Evolutionary conservation across 2,888 invertebrate species (phyloP).

Genomic region (Drosophila barbarae): DNA sequence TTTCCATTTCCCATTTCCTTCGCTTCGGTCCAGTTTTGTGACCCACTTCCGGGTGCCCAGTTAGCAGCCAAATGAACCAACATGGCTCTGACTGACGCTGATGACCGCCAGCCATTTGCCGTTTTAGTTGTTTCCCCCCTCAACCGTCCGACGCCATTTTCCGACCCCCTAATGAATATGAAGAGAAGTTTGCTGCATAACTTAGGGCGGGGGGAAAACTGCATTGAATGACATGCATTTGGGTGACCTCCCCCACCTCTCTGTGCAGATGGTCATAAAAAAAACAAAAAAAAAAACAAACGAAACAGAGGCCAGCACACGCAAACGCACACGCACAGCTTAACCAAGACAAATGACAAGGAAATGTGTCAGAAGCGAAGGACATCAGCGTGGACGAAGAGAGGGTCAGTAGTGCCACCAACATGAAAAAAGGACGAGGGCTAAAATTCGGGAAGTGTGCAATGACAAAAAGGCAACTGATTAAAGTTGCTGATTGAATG

Average conservation of each 20-base stretch:
- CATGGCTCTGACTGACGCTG: conserved; percentile 22
- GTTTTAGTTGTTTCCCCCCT: conserved; percentile 10
- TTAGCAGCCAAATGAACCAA: conserved; percentile 35
- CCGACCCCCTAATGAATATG: conserved; percentile 63
- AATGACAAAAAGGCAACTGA: conserved; percentile 48
- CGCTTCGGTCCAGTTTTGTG: conserved; percentile 5
- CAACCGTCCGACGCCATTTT: conserved; percentile 6
- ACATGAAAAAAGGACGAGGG: conserved; percentile 13
- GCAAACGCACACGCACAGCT: conserved; percentile 14
- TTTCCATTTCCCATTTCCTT: conserved; percentile 1
- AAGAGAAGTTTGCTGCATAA: conserved; percentile 68
- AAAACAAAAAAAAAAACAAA: neutral
- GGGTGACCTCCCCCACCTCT: conserved; percentile 19
- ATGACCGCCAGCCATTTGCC: conserved; percentile 30
- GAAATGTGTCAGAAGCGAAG: conserved; percentile 50
- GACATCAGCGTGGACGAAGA: neutral
- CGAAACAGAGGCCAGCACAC: neutral
- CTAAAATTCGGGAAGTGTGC: conserved; percentile 27
- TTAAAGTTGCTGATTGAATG: conserved; percentile 55
- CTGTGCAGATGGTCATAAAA: conserved; percentile 9
- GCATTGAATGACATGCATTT: conserved; percentile 70
- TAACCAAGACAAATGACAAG: conserved; percentile 59
- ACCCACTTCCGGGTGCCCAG: conserved; percentile 24
- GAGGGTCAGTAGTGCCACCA: neutral
- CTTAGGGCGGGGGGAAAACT: conserved; percentile 49